Evolutionary conservation across 2,888 invertebrate species (phyloP).

Genomic region (Pristionchus arcanus): DNA sequence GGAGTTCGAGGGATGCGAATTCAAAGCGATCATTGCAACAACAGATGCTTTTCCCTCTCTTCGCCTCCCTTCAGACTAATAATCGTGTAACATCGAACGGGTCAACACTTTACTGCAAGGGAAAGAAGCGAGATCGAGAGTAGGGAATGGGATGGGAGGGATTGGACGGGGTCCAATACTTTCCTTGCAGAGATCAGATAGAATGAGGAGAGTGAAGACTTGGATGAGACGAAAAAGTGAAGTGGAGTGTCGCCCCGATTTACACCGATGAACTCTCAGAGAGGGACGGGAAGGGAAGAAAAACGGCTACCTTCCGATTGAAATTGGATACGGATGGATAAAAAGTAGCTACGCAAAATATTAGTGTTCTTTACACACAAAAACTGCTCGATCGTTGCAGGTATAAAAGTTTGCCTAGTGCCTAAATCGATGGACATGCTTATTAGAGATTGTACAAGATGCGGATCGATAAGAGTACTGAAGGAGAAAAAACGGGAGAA

Average conservation of each 20-base stretch:
- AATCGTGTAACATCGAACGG: not conserved
- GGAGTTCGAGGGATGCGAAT: not conserved
- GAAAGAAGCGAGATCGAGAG: not conserved
- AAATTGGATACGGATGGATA: not conserved
- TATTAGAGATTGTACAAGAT: not conserved
- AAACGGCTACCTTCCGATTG: not conserved
- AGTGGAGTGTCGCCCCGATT: constrained; percentile 19
- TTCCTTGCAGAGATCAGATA: not conserved
- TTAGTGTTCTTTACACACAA: not conserved
- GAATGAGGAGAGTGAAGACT: constrained; percentile 6
- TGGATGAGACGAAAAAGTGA: not conserved
- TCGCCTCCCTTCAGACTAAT: not conserved
- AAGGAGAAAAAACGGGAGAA: not conserved
- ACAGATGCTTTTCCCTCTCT: not conserved
- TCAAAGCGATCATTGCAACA: not conserved
- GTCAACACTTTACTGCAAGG: constrained; percentile 48
- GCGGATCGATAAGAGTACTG: not conserved
- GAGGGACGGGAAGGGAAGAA: not conserved
- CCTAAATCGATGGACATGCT: too few relatives aligned
- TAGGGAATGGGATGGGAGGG: not conserved
- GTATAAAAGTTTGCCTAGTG: too few relatives aligned
- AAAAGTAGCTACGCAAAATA: not conserved
- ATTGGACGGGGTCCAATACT: not conserved
- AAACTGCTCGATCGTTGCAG: too few relatives aligned
- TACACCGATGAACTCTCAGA: constrained; percentile 49